These are phyloP conservation scores for Laodelphax striatellus DNA, from an alignment of 1,140 invertebrate species.

Conservation along the genomic window DNA sequence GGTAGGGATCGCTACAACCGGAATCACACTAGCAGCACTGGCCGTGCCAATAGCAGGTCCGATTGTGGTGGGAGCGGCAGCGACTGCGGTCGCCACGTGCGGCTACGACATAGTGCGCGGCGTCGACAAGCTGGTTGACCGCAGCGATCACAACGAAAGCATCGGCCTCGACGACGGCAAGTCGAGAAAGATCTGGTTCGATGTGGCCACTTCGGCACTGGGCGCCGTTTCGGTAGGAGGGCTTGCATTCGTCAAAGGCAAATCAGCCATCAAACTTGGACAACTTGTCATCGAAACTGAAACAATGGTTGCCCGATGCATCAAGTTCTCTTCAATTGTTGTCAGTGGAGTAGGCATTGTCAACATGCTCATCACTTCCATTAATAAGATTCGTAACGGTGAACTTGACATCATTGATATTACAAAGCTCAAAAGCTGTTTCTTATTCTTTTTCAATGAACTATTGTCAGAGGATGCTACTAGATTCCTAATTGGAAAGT, in stretches of 20 bases:
- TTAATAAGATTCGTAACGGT: too few relatives aligned
- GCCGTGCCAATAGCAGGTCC: slow-evolving; percentile 27
- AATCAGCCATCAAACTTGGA: neutral
- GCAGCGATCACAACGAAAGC: neutral
- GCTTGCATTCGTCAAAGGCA: slow-evolving; percentile 4
- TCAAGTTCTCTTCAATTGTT: slow-evolving; percentile 4
- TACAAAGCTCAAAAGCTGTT: too few relatives aligned
- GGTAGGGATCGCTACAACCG: slow-evolving; percentile 11
- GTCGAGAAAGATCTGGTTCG: slow-evolving; percentile 6
- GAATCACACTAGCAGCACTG: slow-evolving; percentile 24
- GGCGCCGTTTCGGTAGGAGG: slow-evolving; percentile 4
- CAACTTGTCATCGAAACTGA: neutral
- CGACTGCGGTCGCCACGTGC: slow-evolving; percentile 3
- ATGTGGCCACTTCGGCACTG: slow-evolving; percentile 3
- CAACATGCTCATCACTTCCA: neutral
- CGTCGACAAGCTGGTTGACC: neutral
- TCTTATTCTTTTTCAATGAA: too few relatives aligned
- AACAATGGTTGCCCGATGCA: neutral
- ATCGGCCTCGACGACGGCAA: slow-evolving; percentile 3
- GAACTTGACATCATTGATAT: too few relatives aligned
- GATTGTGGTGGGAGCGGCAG: slow-evolving; percentile 20
- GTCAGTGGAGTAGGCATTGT: slow-evolving; percentile 5
- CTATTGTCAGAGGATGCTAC: too few relatives aligned
- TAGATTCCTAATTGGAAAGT: neutral
- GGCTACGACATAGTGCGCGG: neutral